Conservation (phyloP, 2,797 vertebrate genomes). For the Sphenopsis melanotis region DNA sequence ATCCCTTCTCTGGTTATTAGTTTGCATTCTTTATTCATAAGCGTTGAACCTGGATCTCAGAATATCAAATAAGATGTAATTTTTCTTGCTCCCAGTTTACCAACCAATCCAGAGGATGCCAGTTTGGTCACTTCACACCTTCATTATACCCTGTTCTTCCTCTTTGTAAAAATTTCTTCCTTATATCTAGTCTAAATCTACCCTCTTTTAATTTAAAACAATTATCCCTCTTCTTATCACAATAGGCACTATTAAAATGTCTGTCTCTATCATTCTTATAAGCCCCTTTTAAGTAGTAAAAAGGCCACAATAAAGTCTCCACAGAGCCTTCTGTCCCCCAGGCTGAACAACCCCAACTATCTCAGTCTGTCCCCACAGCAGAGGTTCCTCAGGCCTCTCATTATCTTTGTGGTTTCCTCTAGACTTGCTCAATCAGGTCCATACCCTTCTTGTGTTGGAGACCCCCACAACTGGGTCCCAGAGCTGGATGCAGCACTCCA, state of each 20-base stretch:
- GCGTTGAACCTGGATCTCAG: neutral
- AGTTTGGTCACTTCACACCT: neutral
- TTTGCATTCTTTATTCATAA: neutral
- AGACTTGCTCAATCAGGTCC: neutral
- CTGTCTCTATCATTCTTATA: neutral
- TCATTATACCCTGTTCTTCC: neutral
- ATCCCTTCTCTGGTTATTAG: neutral
- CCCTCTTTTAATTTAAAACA: neutral
- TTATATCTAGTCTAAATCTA: neutral
- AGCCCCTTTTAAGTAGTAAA: neutral
- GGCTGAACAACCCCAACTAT: neutral
- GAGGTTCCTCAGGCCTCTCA: neutral
- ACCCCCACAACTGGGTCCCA: neutral
- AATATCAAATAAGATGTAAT: neutral
- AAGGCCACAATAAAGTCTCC: neutral
- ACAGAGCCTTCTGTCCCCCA: neutral
- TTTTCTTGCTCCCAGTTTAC: neutral
- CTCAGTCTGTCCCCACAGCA: neutral
- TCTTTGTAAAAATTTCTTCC: neutral
- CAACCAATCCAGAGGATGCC: neutral
- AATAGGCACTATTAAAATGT: neutral
- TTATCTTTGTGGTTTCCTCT: neutral
- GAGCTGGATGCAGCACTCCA: neutral
- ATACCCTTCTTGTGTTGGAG: neutral
- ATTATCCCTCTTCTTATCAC: neutral